Conservation (phyloP, 92 coral and sea anemone species). For the Porites lobata region DNA sequence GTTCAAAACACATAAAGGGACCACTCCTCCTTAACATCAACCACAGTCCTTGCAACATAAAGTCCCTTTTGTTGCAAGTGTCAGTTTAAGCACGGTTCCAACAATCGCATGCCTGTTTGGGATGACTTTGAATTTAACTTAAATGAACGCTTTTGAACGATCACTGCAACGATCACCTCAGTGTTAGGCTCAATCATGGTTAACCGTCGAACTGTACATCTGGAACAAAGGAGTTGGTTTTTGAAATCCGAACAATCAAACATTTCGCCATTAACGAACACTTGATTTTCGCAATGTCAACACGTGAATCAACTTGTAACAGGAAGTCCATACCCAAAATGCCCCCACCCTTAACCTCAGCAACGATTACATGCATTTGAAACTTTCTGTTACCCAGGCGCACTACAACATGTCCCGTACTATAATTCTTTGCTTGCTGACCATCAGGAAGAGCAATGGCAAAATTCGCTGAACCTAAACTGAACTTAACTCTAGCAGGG, state of each 20-base stretch:
- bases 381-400: constrained; percentile 46
- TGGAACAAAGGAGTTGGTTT: no score
- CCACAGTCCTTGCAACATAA: constrained; percentile 46
- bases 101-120: no score
- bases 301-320: constrained; percentile 30
- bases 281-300: constrained; percentile 51
- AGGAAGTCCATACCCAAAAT: constrained; percentile 62
- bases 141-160: no score
- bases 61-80: no score
- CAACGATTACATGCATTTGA: constrained; percentile 42
- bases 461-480: neutral
- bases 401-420: constrained; percentile 29
- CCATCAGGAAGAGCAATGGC: constrained; percentile 52
- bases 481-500: constrained; percentile 23
- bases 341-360: constrained; percentile 58
- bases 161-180: no score
- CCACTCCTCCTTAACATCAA: constrained; percentile 8
- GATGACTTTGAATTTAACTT: no score
- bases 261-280: constrained; percentile 52
- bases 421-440: constrained; percentile 32
- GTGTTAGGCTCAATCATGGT: no score
- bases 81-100: no score
- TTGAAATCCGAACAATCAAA: constrained; percentile 9
- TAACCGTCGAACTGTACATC: no score
- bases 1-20: no score